phyloP scores from a whole-genome alignment of 2,113 vertebrate genomes.

The Brachypteracias leptosomus region DNA sequence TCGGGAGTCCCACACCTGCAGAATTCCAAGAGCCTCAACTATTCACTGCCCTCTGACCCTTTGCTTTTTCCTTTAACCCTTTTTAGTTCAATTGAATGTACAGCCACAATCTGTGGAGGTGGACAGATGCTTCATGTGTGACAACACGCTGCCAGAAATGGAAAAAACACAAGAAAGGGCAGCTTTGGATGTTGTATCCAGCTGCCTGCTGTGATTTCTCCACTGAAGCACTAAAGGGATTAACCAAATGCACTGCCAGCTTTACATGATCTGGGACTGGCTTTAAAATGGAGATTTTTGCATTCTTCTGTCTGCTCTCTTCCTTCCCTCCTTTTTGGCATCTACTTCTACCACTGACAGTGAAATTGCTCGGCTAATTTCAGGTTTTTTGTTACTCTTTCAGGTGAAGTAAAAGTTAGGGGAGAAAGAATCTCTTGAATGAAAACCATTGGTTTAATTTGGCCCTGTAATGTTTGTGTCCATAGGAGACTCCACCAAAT shows the following conservation, averaged over 20 bases:
- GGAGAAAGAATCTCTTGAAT: not conserved
- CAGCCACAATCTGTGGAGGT: not conserved
- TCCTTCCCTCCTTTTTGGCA: not conserved
- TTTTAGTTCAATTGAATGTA: not conserved
- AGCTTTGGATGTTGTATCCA: not conserved
- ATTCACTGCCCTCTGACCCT: not conserved
- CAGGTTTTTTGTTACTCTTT: not conserved
- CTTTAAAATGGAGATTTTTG: not conserved
- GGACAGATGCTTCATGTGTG: not conserved
- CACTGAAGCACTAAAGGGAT: not conserved
- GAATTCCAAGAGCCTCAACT: not conserved
- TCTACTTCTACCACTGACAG: not conserved
- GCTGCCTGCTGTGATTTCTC: conserved; percentile 36
- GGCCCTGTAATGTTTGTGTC: not conserved
- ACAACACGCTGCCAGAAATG: not conserved
- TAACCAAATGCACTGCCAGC: conserved; percentile 5
- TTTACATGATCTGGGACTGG: not conserved
- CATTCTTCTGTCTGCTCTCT: not conserved
- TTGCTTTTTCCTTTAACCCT: not conserved
- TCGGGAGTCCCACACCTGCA: not conserved
- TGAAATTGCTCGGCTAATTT: not conserved
- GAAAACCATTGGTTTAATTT: not conserved
- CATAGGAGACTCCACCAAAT: not conserved
- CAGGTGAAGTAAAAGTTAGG: not conserved
- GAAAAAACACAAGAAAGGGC: not conserved